A percentile compares a stretch with the other conserved stretches of the same genome.
Conservation (phyloP, 2,797 vertebrate genomes). For the Myotis findleyi region DNA sequence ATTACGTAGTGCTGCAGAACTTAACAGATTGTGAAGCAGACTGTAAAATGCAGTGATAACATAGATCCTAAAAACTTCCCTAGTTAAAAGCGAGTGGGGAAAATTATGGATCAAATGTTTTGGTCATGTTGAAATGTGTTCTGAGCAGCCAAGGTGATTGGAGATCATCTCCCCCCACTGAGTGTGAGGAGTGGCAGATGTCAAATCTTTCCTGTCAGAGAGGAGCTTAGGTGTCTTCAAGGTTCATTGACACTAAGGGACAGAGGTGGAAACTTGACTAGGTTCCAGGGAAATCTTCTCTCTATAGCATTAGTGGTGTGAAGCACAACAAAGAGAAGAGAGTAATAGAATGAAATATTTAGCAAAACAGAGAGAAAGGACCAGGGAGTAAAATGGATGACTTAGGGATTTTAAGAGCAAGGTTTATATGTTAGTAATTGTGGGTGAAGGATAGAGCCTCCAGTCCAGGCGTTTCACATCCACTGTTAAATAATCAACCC, state of each 20-base stretch:
- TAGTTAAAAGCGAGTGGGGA: background rate
- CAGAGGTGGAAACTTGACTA: background rate
- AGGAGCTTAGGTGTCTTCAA: background rate
- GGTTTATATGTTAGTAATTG: background rate
- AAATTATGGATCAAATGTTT: background rate
- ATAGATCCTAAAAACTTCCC: background rate
- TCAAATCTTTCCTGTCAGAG: background rate
- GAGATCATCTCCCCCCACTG: accelerated
- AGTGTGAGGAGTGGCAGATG: background rate
- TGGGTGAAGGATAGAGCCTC: background rate
- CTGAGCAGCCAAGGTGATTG: background rate
- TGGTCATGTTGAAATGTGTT: background rate
- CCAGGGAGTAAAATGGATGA: background rate
- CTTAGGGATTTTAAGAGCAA: background rate
- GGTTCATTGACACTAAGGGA: background rate
- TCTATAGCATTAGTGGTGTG: background rate
- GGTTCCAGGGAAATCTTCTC: background rate
- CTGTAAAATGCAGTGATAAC: background rate
- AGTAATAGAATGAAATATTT: background rate
- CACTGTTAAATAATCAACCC: background rate
- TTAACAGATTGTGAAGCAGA: background rate
- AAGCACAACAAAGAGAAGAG: background rate
- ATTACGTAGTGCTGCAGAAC: background rate
- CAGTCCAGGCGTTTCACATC: background rate
- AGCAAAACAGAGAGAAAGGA: background rate